Evolutionary conservation across 2,888 invertebrate genomes (phyloP).

Genomic region (Teleiodes luculella): DNA sequence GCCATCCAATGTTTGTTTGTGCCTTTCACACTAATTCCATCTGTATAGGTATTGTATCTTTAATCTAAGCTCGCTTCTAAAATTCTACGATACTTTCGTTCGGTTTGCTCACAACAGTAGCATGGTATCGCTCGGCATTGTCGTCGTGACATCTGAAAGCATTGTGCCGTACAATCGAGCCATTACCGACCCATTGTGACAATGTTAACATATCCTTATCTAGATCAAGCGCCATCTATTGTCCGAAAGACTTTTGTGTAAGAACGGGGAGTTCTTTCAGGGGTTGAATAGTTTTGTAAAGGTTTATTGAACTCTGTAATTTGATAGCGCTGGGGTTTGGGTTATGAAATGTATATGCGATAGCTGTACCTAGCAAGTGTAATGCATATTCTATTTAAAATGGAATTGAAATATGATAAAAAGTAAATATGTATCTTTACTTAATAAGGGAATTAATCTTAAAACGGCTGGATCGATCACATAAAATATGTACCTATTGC

Average conservation of each 20-base stretch:
- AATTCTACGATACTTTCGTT: slow-evolving; percentile 45
- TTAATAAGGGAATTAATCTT: too few relatives aligned
- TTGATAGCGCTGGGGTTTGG: slow-evolving; percentile 9
- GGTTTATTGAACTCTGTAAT: slow-evolving; percentile 32
- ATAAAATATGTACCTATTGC: too few relatives aligned
- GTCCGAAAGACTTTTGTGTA: slow-evolving; percentile 67
- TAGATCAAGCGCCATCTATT: slow-evolving; percentile 77
- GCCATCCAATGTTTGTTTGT: too few relatives aligned
- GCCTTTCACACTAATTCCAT: too few relatives aligned
- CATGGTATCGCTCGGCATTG: slow-evolving; percentile 63
- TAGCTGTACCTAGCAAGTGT: background rate
- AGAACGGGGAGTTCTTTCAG: slow-evolving; percentile 47
- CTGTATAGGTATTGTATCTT: too few relatives aligned
- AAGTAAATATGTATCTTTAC: too few relatives aligned
- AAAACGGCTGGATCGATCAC: too few relatives aligned
- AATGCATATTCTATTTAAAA: too few relatives aligned
- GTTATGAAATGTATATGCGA: background rate
- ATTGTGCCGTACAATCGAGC: slow-evolving; percentile 75
- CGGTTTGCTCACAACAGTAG: slow-evolving; percentile 58
- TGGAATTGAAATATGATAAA: too few relatives aligned
- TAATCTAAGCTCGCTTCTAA: background rate
- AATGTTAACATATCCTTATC: slow-evolving; percentile 78
- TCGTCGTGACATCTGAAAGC: slow-evolving; percentile 72
- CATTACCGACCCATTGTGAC: slow-evolving; percentile 76
- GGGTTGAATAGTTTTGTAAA: slow-evolving; percentile 44